phyloP scores from a whole-genome alignment of 2,797 vertebrate species.

The Nyctibius grandis region DNA sequence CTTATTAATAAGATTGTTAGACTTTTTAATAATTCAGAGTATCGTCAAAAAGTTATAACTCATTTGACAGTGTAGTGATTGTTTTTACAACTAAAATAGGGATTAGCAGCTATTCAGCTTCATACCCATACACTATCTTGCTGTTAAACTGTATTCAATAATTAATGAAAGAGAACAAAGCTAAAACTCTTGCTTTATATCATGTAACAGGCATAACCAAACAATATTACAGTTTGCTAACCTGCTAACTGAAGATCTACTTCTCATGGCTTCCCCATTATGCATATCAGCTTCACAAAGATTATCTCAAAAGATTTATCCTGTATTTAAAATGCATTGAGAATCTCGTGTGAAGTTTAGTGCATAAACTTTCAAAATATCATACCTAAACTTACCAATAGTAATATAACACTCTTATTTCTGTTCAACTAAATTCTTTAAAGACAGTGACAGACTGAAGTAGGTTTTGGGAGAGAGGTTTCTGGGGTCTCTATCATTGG shows the following conservation, averaged over 20 bases:
- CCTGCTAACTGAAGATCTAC: neutral
- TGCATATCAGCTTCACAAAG: neutral
- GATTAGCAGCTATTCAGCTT: neutral
- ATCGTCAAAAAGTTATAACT: neutral
- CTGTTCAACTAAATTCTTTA: neutral
- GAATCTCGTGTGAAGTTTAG: neutral
- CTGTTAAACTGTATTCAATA: neutral
- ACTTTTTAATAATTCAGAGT: neutral
- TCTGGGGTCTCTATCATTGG: neutral
- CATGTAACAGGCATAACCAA: neutral
- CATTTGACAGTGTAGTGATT: neutral
- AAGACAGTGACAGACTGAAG: neutral
- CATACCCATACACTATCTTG: neutral
- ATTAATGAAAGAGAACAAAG: neutral
- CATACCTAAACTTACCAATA: neutral
- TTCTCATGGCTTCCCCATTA: neutral
- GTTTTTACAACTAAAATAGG: neutral
- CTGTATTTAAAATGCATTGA: neutral
- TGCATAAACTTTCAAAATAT: neutral
- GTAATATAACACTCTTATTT: neutral
- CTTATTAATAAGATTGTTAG: neutral
- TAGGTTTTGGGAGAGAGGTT: neutral
- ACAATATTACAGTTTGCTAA: neutral
- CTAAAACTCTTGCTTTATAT: neutral
- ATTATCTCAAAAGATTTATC: neutral